A percentile compares a stretch with the other conserved stretches of the same genome.
These are phyloP conservation scores for Scolanthus callimorphus DNA, from an alignment of 92 coral and sea anemone species.

Conservation along the genomic window DNA sequence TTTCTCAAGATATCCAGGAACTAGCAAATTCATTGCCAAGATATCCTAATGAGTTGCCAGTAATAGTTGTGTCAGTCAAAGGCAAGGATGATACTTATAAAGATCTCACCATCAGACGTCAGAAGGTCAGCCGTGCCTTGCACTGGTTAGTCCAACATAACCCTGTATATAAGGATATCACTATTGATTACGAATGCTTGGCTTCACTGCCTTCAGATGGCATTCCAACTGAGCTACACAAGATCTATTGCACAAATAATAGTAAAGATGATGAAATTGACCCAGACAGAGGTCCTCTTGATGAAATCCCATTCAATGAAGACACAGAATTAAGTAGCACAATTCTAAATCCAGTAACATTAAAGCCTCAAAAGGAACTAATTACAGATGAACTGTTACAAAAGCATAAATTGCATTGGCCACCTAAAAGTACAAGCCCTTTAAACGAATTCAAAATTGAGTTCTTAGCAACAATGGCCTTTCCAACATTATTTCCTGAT, in stretches of 20 bases:
- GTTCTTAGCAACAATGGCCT: constrained; percentile 69
- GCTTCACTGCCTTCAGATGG: constrained; percentile 42
- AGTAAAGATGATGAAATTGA: constrained; percentile 42
- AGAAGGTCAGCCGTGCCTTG: constrained; percentile 24
- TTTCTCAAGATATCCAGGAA: too few species aligned
- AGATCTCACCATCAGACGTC: neutral
- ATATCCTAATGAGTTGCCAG: constrained; percentile 53
- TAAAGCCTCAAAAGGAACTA: constrained; percentile 45
- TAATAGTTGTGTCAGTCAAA: constrained; percentile 26
- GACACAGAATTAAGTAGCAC: too few species aligned
- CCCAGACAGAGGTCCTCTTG: constrained; percentile 55
- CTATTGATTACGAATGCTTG: constrained; percentile 45
- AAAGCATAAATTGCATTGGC: constrained; percentile 46
- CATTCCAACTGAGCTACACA: constrained; percentile 37
- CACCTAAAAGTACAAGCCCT: constrained; percentile 21
- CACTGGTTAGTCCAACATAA: constrained; percentile 59
- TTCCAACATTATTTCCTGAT: constrained; percentile 67
- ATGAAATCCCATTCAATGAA: constrained; percentile 46
- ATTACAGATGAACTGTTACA: constrained; percentile 51
- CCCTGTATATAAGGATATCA: too few species aligned
- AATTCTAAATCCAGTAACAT: constrained; percentile 31
- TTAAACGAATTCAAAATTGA: constrained; percentile 58
- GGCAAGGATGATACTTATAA: too few species aligned
- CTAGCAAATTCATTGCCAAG: too few species aligned
- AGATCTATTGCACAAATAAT: constrained; percentile 19